A percentile compares a stretch with the other conserved stretches of the same genome.
Evolutionary conservation across 2,888 invertebrate genomes (phyloP).

Genomic region (Ectemnius lituratus): DNA sequence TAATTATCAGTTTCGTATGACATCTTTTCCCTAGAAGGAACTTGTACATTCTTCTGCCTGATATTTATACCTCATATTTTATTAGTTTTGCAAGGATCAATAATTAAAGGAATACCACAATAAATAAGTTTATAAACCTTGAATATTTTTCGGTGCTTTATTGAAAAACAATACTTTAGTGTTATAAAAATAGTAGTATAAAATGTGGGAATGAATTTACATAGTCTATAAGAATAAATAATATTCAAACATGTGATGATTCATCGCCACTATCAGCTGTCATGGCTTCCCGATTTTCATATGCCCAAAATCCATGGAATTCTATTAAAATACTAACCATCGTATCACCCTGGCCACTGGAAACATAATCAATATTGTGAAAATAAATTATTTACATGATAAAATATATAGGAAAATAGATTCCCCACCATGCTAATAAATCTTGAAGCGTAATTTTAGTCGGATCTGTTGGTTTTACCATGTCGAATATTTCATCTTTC

Average conservation of each 20-base stretch:
- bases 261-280: conserved; percentile 81
- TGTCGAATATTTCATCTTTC: conserved; percentile 98
- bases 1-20: no score
- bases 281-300: conserved; percentile 94
- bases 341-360: conserved; percentile 94
- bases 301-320: conserved; percentile 97
- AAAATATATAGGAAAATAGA: conserved; percentile 8
- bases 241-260: conserved; percentile 72
- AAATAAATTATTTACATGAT: neutral
- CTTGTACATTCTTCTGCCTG: no score
- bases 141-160: neutral
- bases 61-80: no score
- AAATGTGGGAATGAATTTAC: conserved; percentile 19
- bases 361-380: conserved; percentile 52
- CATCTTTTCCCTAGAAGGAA: no score
- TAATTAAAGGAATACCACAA: no score
- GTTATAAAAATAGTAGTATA: conserved; percentile 9
- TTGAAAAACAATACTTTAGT: neutral
- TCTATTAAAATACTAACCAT: conserved; percentile 96
- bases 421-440: conserved; percentile 84
- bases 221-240: conserved; percentile 10
- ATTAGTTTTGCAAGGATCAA: no score
- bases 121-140: no score
- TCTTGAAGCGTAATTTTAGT: conserved; percentile 92
- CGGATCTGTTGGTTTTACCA: conserved; percentile 94